A percentile compares a stretch with the other conserved stretches of the same genome.
Conservation (phyloP, 1,140 invertebrate species). For the Battus philenor region DNA sequence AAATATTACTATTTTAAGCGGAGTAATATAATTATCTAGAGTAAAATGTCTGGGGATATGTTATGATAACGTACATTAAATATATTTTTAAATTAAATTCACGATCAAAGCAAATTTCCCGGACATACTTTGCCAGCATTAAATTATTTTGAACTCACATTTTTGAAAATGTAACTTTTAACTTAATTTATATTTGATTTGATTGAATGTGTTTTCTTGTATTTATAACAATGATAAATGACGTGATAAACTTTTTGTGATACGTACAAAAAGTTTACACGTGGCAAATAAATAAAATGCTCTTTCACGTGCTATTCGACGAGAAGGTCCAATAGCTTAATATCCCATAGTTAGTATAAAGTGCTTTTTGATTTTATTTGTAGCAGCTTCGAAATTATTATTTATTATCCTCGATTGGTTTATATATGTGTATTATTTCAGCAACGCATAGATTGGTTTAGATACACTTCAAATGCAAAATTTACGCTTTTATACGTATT, state of each 20-base stretch:
- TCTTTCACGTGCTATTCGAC: constrained; percentile 15
- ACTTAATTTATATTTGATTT: not conserved
- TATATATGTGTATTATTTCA: constrained; percentile 65
- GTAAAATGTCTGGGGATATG: not conserved
- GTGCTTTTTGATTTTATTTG: constrained; percentile 52
- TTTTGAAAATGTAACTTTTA: not conserved
- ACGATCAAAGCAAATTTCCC: constrained; percentile 2
- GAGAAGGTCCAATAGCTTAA: constrained; percentile 33
- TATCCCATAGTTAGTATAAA: constrained; percentile 33
- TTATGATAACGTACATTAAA: not conserved
- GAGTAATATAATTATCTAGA: not conserved
- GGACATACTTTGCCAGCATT: too few relatives aligned
- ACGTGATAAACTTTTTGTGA: constrained; percentile 11
- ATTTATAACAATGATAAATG: too few relatives aligned
- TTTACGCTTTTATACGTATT: constrained; percentile 47
- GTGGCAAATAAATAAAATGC: not conserved
- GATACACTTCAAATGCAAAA: constrained; percentile 51
- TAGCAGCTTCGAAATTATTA: constrained; percentile 51
- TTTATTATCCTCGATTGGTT: constrained; percentile 42
- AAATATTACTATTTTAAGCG: constrained; percentile 5
- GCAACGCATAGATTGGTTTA: constrained; percentile 54
- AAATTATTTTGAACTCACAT: not conserved
- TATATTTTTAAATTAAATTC: not conserved
- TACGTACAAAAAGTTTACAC: not conserved
- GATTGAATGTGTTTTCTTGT: too few relatives aligned